These are phyloP conservation scores for Nudaria mundana DNA, from an alignment of 2,888 invertebrate species.

Conservation along the genomic window DNA sequence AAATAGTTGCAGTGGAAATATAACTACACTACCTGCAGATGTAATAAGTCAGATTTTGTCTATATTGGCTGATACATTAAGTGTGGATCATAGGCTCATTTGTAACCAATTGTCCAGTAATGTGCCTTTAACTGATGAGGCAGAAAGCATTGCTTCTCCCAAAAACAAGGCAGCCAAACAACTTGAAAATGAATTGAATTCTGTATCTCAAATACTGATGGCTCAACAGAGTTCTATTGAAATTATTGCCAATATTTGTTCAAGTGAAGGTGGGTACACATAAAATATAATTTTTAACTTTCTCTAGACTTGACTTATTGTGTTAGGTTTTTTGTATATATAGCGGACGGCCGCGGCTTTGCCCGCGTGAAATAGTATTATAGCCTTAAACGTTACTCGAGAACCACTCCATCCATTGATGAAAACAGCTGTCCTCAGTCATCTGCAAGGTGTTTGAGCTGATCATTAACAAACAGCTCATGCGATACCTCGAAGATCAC, in stretches of 20 bases:
- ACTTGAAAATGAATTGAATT: slow-evolving; percentile 71
- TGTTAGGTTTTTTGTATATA: too few relatives aligned
- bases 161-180: slow-evolving; percentile 62
- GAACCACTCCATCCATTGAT: too few relatives aligned
- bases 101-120: slow-evolving; percentile 73
- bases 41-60: slow-evolving; percentile 73
- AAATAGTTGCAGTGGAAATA: slow-evolving; percentile 72
- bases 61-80: slow-evolving; percentile 75
- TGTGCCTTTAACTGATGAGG: slow-evolving; percentile 60
- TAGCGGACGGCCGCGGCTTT: too few relatives aligned
- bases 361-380: too few relatives aligned
- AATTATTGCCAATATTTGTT: slow-evolving; percentile 86
- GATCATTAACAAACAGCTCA: too few relatives aligned
- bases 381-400: too few relatives aligned
- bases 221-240: slow-evolving; percentile 86
- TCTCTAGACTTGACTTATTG: too few relatives aligned
- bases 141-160: slow-evolving; percentile 48
- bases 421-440: too few relatives aligned
- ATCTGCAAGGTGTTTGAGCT: too few relatives aligned
- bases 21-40: slow-evolving; percentile 60
- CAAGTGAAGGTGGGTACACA: slow-evolving; percentile 83
- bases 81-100: slow-evolving; percentile 74
- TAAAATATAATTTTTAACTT: neutral
- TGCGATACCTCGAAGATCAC: too few relatives aligned
- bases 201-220: slow-evolving; percentile 79